Evolutionary conservation across 2,113 vertebrate species (phyloP).

Genomic region (Myrmecobius fasciatus): DNA sequence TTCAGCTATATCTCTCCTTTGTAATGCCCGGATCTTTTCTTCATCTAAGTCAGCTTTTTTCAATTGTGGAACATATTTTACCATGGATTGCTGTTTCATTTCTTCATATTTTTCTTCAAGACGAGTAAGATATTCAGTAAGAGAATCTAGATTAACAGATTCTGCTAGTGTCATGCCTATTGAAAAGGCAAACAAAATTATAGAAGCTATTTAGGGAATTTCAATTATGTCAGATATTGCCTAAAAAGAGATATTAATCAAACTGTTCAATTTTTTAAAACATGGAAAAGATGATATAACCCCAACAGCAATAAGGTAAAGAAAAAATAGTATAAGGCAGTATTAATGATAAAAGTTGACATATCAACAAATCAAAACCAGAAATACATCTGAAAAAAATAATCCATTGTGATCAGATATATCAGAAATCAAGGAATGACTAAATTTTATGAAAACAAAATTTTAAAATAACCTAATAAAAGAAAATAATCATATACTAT

Average conservation of each 20-base stretch:
- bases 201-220: background rate
- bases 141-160: slow-evolving; percentile 76
- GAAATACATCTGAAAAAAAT: background rate
- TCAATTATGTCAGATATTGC: background rate
- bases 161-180: slow-evolving; percentile 83
- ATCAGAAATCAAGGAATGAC: background rate
- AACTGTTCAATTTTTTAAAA: background rate
- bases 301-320: background rate
- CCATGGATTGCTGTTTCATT: slow-evolving; percentile 75
- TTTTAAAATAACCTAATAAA: background rate
- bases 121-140: slow-evolving; percentile 78
- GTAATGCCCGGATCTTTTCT: slow-evolving; percentile 75
- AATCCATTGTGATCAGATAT: background rate
- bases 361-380: background rate
- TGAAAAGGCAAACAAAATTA: slow-evolving; percentile 51
- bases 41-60: slow-evolving; percentile 79
- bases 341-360: background rate
- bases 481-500: no score
- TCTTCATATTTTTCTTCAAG: slow-evolving; percentile 76
- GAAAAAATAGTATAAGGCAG: background rate
- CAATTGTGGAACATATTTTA: slow-evolving; percentile 80
- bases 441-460: background rate
- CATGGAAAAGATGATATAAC: slow-evolving; percentile 24
- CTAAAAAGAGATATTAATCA: slow-evolving; percentile 1
- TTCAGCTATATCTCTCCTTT: slow-evolving; percentile 77